Percentiles rank a stretch among this genome's conserved stretches.
Conservation (phyloP, 1,140 invertebrate genomes). For the Samia ricini region DNA sequence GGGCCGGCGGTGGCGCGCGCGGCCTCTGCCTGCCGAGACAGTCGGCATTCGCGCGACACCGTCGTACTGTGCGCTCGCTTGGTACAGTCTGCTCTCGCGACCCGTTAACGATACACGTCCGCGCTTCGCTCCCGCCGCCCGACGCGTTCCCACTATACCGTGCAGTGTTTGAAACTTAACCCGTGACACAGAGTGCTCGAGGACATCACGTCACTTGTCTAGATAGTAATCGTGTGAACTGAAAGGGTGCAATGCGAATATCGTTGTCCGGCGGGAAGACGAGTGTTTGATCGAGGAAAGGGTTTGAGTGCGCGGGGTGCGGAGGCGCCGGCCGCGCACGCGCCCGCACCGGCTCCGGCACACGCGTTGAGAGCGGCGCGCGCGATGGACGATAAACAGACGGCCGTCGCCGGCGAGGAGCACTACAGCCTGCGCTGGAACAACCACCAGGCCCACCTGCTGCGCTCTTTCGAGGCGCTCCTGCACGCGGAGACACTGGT, state of each 20-base stretch:
- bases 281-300: slow-evolving; percentile 57
- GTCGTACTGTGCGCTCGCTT: slow-evolving; percentile 42
- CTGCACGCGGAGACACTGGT: slow-evolving; percentile 91
- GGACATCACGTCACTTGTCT: slow-evolving; percentile 9
- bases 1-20: slow-evolving; percentile 30
- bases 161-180: slow-evolving; percentile 51
- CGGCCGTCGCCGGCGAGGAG: slow-evolving; percentile 77
- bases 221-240: slow-evolving; percentile 26
- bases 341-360: slow-evolving; percentile 33
- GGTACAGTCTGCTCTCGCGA: slow-evolving; percentile 49
- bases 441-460: slow-evolving; percentile 92
- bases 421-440: slow-evolving; percentile 95
- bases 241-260: slow-evolving; percentile 49
- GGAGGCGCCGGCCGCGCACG: slow-evolving; percentile 43
- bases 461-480: slow-evolving; percentile 90
- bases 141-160: slow-evolving; percentile 32
- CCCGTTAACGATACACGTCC: slow-evolving; percentile 49
- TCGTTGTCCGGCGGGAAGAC: slow-evolving; percentile 48
- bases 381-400: slow-evolving; percentile 66
- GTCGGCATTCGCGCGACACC: slow-evolving; percentile 49
- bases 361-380: slow-evolving; percentile 43
- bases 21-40: slow-evolving; percentile 35
- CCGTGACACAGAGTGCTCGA: slow-evolving; percentile 25
- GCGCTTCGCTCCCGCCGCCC: slow-evolving; percentile 24
- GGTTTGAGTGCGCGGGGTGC: slow-evolving; percentile 56